Conservation (phyloP, 2,797 vertebrate genomes). For the Helarctos malayanus region DNA sequence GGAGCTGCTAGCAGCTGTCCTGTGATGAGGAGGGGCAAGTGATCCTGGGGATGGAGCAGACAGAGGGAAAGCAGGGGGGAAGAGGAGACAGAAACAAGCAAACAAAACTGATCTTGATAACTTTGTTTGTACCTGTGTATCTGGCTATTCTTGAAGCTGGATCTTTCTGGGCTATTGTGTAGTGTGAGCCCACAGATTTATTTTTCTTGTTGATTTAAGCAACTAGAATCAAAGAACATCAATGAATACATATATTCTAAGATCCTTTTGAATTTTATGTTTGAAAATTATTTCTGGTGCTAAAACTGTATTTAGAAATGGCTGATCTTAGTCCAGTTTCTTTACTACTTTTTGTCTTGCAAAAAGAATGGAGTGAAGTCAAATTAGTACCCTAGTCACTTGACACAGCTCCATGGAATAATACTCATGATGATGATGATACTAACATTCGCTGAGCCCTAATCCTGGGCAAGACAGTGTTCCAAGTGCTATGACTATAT, state of each 20-base stretch:
- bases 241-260: neutral
- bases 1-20: neutral
- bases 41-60: neutral
- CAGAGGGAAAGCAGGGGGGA: neutral
- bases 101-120: neutral
- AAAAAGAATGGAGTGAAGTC: neutral
- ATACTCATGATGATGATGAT: neutral
- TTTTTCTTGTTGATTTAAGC: neutral
- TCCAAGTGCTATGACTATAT: neutral
- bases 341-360: neutral
- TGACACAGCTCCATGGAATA: neutral
- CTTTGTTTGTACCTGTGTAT: neutral
- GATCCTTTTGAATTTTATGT: neutral
- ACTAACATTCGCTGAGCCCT: neutral
- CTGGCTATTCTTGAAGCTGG: neutral
- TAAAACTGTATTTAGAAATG: neutral
- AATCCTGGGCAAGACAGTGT: neutral
- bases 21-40: neutral
- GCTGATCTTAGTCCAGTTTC: neutral
- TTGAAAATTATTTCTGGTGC: slow-evolving; percentile 17
- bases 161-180: neutral
- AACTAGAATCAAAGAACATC: neutral
- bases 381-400: neutral
- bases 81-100: neutral
- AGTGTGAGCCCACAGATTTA: neutral